phyloP scores from a whole-genome alignment of 2,113 vertebrate genomes.

The Hoplias malabaricus region DNA sequence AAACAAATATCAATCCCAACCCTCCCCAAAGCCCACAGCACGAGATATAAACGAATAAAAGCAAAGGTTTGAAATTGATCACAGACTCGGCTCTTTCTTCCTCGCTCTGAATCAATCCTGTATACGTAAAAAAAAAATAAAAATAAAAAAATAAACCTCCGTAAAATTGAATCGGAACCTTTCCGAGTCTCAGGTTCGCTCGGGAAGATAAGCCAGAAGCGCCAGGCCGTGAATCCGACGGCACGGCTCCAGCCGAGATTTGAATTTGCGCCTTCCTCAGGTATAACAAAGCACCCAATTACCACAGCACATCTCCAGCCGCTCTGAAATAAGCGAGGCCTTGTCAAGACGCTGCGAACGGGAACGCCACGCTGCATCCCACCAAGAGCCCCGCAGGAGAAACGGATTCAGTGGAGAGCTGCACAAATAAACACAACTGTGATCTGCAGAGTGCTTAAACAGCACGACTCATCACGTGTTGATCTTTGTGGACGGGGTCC shows the following conservation, averaged over 20 bases:
- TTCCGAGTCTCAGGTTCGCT: constrained; percentile 4
- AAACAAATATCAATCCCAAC: neutral
- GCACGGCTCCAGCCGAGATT: constrained; percentile 7
- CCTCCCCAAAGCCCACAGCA: neutral
- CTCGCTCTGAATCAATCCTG: constrained; percentile 13
- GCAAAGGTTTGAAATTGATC: constrained; percentile 4
- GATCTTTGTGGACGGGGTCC: neutral
- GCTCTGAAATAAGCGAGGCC: neutral
- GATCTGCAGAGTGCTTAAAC: neutral
- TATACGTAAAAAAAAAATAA: too few species aligned
- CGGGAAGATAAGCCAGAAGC: constrained; percentile 26
- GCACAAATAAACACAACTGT: neutral
- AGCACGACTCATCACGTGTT: neutral
- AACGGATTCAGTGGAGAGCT: neutral
- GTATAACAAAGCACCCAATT: constrained; percentile 24
- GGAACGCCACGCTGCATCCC: neutral
- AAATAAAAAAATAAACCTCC: too few species aligned
- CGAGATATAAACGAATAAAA: neutral
- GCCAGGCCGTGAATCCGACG: neutral
- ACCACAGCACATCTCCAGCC: constrained; percentile 1
- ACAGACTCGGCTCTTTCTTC: constrained; percentile 3
- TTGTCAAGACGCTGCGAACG: neutral
- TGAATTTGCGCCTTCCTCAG: constrained; percentile 4
- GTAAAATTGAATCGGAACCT: constrained; percentile 28
- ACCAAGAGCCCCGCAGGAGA: neutral